phyloP scores from a whole-genome alignment of 2,113 vertebrate genomes.

The Tiliqua scincoides region DNA sequence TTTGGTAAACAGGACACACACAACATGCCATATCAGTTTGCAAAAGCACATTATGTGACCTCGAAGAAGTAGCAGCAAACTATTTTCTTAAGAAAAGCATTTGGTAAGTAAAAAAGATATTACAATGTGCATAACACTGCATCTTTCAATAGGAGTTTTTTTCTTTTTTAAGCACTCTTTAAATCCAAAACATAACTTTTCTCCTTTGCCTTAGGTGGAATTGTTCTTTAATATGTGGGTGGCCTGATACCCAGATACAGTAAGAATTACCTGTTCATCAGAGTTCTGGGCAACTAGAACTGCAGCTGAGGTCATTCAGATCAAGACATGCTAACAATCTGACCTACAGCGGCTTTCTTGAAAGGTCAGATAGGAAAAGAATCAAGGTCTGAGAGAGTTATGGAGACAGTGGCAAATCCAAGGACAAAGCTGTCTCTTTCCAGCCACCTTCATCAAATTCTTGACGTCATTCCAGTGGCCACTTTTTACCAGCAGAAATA shows the following conservation, averaged over 20 bases:
- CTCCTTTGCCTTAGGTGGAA: no score
- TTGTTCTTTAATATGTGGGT: background rate
- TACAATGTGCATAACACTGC: background rate
- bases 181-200: background rate
- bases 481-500: background rate
- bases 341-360: background rate
- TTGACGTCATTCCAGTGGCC: background rate
- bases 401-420: background rate
- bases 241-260: background rate
- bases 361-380: background rate
- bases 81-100: background rate
- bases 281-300: background rate
- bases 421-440: background rate
- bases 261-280: background rate
- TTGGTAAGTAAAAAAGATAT: slow-evolving; percentile 21
- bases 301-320: background rate
- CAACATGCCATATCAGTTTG: background rate
- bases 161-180: background rate
- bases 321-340: background rate
- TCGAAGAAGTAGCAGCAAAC: fast-evolving
- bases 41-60: background rate
- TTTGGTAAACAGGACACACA: slow-evolving; percentile 23
- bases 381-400: background rate
- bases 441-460: background rate
- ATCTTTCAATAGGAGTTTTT: background rate